Percentiles rank a stretch among this genome's conserved stretches.
Conservation (phyloP, 2,797 vertebrate species). For the Alauda arvensis region DNA sequence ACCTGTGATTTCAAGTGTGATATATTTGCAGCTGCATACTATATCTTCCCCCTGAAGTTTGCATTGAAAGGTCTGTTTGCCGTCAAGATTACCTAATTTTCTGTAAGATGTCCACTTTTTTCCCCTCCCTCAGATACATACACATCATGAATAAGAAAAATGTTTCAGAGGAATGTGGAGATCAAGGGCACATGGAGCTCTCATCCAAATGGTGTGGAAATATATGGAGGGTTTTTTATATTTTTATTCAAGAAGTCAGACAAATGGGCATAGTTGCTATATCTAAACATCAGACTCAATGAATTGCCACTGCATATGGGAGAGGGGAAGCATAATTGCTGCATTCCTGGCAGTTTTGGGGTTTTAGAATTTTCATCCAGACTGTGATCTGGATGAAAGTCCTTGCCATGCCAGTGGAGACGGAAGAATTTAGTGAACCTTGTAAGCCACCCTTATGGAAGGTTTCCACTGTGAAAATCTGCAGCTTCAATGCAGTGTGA, state of each 20-base stretch:
- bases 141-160: neutral
- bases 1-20: constrained; percentile 21
- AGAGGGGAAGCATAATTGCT: neutral
- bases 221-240: neutral
- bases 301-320: neutral
- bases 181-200: neutral
- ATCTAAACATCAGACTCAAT: neutral
- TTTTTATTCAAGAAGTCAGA: neutral
- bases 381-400: neutral
- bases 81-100: neutral
- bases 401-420: neutral
- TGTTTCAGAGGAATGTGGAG: neutral
- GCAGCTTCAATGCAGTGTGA: neutral
- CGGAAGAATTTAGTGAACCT: neutral
- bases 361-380: neutral
- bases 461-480: neutral
- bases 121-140: neutral
- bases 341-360: neutral
- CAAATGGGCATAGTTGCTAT: neutral
- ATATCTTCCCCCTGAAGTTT: neutral
- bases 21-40: constrained; percentile 15
- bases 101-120: neutral
- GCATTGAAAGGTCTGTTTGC: neutral
- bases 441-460: neutral
- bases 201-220: neutral